A percentile compares a stretch with the other conserved stretches of the same genome.
Conservation (phyloP, 2,797 vertebrate genomes). For the Helicolenus hilgendorfi region DNA sequence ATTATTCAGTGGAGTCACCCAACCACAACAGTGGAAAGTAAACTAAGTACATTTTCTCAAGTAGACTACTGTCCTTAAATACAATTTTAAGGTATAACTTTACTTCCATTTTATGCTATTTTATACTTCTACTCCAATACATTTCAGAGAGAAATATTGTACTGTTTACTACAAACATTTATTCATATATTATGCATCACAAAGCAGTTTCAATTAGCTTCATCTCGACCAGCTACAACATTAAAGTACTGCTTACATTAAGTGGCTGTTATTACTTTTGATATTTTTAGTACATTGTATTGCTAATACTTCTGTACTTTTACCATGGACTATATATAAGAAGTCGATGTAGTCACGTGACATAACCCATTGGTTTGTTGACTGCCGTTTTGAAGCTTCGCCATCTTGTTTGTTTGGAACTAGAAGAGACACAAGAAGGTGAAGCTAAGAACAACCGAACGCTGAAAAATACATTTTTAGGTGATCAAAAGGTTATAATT, state of each 20-base stretch:
- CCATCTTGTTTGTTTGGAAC: no score
- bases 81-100: neutral
- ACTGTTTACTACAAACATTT: neutral
- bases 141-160: neutral
- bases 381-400: no score
- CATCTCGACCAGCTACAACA: neutral
- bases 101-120: neutral
- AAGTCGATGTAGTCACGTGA: no score
- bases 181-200: neutral
- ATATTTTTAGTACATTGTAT: neutral
- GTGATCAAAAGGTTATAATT: no score
- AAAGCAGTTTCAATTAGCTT: neutral
- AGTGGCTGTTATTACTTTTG: no score
- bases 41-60: neutral
- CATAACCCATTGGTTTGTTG: no score
- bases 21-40: neutral
- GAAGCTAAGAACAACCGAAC: no score
- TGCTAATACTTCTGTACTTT: neutral
- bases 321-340: neutral
- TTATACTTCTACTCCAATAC: neutral
- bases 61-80: neutral
- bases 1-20: neutral
- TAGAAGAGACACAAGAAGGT: no score
- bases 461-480: no score
- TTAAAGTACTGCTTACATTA: neutral